Evolutionary conservation across 2,797 vertebrate genomes (phyloP).

Genomic region (Potorous gilbertii): DNA sequence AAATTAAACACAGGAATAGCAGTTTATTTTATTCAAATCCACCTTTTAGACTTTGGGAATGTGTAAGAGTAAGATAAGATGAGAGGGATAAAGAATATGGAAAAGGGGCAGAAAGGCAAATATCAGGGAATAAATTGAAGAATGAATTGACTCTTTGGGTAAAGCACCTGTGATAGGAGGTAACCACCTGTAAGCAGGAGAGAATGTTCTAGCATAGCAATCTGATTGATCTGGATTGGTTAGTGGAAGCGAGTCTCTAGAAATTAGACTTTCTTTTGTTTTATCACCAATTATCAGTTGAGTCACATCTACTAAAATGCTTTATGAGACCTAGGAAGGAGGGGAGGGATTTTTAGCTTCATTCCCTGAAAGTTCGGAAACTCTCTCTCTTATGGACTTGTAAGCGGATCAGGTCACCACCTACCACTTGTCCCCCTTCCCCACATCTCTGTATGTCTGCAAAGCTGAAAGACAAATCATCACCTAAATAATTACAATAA

Average conservation of each 20-base stretch:
- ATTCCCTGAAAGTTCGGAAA: background rate
- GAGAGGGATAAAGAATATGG: conserved; percentile 7
- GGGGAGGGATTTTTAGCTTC: background rate
- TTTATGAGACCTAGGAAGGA: background rate
- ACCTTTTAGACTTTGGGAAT: background rate
- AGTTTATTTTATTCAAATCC: conserved; percentile 46
- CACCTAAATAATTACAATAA: background rate
- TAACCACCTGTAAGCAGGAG: background rate
- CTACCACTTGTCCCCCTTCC: background rate
- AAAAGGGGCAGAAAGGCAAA: background rate
- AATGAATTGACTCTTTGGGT: background rate
- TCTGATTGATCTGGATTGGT: background rate
- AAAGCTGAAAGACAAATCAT: background rate
- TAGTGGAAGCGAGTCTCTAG: conserved; percentile 1
- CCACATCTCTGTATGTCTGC: background rate
- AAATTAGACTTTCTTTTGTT: background rate
- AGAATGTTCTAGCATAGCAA: background rate
- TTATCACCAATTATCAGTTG: background rate
- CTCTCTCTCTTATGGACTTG: background rate
- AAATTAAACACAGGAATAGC: conserved; percentile 7
- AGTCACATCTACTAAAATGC: background rate
- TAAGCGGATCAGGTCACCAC: background rate
- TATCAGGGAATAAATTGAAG: background rate
- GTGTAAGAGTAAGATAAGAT: conserved; percentile 5
- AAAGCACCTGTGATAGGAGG: too few species aligned